A percentile compares a stretch with the other conserved stretches of the same genome.
Evolutionary conservation across 1,140 invertebrate species (phyloP).

Genomic region (Drosophila kurseongensis): DNA sequence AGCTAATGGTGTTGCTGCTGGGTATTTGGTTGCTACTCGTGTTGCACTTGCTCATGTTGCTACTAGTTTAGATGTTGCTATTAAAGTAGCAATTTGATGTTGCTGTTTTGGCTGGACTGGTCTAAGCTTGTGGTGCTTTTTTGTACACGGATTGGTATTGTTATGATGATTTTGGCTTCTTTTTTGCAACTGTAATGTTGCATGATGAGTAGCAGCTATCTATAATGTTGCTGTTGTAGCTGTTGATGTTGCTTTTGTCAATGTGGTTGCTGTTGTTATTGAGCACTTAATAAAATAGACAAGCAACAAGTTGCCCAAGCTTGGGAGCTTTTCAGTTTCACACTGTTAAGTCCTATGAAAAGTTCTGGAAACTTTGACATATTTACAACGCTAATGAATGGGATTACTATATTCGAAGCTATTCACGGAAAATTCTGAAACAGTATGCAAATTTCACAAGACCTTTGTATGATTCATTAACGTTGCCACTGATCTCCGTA

Average conservation of each 20-base stretch:
- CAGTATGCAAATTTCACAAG: constrained; percentile 21
- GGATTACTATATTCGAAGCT: not conserved
- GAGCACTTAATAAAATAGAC: not conserved
- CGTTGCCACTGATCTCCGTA: constrained; percentile 35
- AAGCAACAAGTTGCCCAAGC: constrained; percentile 62
- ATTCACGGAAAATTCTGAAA: not conserved
- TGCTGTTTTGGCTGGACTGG: too few relatives aligned
- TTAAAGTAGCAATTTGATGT: too few relatives aligned
- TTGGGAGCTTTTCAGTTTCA: constrained; percentile 35
- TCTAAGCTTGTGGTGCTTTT: not conserved
- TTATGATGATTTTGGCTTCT: not conserved
- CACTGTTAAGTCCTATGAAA: constrained; percentile 11
- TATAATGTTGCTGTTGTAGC: too few relatives aligned
- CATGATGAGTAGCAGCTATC: too few relatives aligned
- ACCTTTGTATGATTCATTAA: constrained; percentile 18
- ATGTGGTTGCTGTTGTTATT: not conserved
- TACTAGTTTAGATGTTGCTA: not conserved
- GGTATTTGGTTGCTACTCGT: not conserved
- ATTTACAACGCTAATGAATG: not conserved
- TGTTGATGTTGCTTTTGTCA: not conserved
- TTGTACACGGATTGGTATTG: not conserved
- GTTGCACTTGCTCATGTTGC: not conserved
- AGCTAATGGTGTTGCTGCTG: not conserved
- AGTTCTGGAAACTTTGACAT: constrained; percentile 3
- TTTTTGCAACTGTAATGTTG: not conserved